A percentile compares a stretch with the other conserved stretches of the same genome.
Evolutionary conservation across 2,888 invertebrate genomes (phyloP).

Genomic region (Dorcus parallelipipedus): DNA sequence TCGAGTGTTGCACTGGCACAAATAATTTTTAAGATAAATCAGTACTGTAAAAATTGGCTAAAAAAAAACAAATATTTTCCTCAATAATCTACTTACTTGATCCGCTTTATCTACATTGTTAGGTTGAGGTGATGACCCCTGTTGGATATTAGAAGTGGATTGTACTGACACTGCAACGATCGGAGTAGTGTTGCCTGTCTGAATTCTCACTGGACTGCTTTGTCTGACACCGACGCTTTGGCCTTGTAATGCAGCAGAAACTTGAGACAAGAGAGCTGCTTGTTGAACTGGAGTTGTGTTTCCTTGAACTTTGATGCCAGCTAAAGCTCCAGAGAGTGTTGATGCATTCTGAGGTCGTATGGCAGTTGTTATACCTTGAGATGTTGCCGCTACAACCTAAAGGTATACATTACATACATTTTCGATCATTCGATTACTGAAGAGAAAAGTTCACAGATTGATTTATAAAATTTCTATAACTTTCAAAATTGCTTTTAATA

Average conservation of each 20-base stretch:
- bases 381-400: slow-evolving; percentile 58
- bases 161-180: slow-evolving; percentile 59
- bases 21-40: too few relatives aligned
- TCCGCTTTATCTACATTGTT: slow-evolving; percentile 32
- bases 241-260: slow-evolving; percentile 54
- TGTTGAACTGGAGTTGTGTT: slow-evolving; percentile 34
- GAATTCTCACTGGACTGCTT: slow-evolving; percentile 59
- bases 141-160: slow-evolving; percentile 36
- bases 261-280: slow-evolving; percentile 55
- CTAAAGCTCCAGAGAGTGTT: slow-evolving; percentile 43
- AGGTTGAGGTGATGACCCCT: slow-evolving; percentile 27
- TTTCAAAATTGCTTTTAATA: neutral
- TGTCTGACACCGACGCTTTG: slow-evolving; percentile 50
- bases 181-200: slow-evolving; percentile 52
- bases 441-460: too few relatives aligned
- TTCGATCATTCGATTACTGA: too few relatives aligned
- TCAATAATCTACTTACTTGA: slow-evolving; percentile 44
- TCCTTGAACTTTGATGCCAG: slow-evolving; percentile 52
- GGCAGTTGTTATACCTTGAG: slow-evolving; percentile 51
- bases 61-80: slow-evolving; percentile 26
- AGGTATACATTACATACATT: slow-evolving; percentile 11
- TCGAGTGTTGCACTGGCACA: too few relatives aligned
- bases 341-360: slow-evolving; percentile 50
- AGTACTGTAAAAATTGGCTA: too few relatives aligned
- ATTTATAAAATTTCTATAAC: too few relatives aligned